Conservation (phyloP, 2,113 vertebrate genomes). For the Melanostigma gelatinosum region DNA sequence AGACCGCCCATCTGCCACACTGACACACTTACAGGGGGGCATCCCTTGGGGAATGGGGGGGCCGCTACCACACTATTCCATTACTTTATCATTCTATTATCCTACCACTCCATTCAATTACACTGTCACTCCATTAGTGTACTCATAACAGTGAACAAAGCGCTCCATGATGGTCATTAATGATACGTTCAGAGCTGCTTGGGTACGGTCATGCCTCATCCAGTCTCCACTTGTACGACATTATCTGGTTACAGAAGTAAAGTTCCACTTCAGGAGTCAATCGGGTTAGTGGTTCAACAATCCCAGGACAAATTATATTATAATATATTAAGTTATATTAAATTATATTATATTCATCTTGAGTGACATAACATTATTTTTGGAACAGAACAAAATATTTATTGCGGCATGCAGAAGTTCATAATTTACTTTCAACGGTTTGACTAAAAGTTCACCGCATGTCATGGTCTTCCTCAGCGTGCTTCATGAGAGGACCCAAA, state of each 20-base stretch:
- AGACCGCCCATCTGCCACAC: conserved; percentile 79
- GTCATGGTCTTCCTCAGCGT: neutral
- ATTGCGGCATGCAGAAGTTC: neutral
- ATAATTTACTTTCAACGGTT: neutral
- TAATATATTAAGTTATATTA: conserved; percentile 18
- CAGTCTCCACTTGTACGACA: conserved; percentile 34
- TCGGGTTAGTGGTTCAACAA: conserved; percentile 7
- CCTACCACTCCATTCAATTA: conserved; percentile 79
- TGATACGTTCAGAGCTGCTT: conserved; percentile 65
- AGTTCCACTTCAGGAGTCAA: conserved; percentile 13
- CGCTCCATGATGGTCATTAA: conserved; percentile 75
- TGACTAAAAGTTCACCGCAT: neutral
- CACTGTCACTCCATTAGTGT: conserved; percentile 78
- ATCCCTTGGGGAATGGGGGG: conserved; percentile 69
- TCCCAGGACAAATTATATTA: neutral
- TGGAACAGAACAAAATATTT: neutral
- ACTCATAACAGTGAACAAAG: conserved; percentile 77
- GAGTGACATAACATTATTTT: neutral
- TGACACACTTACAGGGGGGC: conserved; percentile 81
- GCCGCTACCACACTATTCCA: conserved; percentile 67
- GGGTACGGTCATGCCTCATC: conserved; percentile 55
- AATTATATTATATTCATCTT: conserved; percentile 17
- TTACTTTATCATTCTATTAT: conserved; percentile 82
- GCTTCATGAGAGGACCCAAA: neutral
- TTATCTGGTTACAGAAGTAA: conserved; percentile 16